phyloP scores from a whole-genome alignment of 1,140 invertebrate genomes.

The Rhopalosiphum maidis region DNA sequence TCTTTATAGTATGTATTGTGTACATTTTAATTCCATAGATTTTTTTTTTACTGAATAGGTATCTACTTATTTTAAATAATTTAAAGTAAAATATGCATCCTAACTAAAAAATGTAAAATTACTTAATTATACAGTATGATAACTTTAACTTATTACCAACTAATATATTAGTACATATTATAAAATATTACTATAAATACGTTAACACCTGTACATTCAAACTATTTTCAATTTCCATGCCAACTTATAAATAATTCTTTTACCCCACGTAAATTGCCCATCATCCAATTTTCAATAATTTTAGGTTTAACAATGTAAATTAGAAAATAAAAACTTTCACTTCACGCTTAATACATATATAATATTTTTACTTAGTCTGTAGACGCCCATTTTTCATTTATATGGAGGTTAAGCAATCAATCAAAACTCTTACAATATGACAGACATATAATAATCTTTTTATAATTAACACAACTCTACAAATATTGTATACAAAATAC shows the following conservation, averaged over 20 bases:
- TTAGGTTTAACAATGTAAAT: constrained; percentile 46
- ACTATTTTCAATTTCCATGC: background rate
- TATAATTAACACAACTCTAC: constrained; percentile 39
- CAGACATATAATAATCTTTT: constrained; percentile 40
- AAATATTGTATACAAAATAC: constrained; percentile 4
- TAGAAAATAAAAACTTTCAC: constrained; percentile 56
- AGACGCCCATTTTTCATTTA: constrained; percentile 1
- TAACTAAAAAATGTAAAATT: background rate
- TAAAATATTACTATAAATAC: background rate
- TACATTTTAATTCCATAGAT: too few species aligned
- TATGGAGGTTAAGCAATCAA: constrained; percentile 43
- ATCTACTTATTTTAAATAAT: too few species aligned
- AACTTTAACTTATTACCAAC: background rate
- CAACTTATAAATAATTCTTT: background rate
- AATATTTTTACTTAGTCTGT: background rate
- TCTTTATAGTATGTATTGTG: background rate
- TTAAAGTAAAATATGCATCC: background rate
- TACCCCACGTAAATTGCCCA: background rate
- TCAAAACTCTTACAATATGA: constrained; percentile 51
- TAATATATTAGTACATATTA: background rate
- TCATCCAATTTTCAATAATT: constrained; percentile 28
- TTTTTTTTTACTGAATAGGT: too few species aligned
- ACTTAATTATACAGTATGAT: background rate
- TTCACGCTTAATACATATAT: constrained; percentile 38
- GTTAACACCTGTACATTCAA: background rate